phyloP scores from a whole-genome alignment of 1,140 invertebrate genomes.

The Drosophila miranda region DNA sequence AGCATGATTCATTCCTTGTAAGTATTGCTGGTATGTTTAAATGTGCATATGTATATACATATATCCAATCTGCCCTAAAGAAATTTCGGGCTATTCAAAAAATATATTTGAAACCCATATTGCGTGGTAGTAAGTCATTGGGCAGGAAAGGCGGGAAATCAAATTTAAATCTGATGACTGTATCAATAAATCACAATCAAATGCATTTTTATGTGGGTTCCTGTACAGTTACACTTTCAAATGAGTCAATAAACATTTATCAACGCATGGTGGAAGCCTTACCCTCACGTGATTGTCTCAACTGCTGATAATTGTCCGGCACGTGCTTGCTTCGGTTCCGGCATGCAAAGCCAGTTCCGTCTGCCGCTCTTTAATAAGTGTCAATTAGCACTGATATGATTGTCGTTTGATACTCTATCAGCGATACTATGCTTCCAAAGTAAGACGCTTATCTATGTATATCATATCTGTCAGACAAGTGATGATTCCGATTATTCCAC shows the following conservation, averaged over 20 bases:
- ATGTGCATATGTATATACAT: too few relatives aligned
- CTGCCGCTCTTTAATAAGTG: conserved; percentile 63
- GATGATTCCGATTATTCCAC: conserved; percentile 30
- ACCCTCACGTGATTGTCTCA: conserved; percentile 43
- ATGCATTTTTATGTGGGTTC: background rate
- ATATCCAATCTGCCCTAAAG: too few relatives aligned
- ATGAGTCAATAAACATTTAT: too few relatives aligned
- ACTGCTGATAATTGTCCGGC: conserved; percentile 51
- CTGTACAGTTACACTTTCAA: background rate
- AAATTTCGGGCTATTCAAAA: too few relatives aligned
- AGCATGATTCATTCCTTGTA: too few relatives aligned
- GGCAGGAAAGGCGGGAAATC: conserved; percentile 2
- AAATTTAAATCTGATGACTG: background rate
- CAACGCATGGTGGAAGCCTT: conserved; percentile 17
- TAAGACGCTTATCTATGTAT: conserved; percentile 46
- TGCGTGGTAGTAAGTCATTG: too few relatives aligned
- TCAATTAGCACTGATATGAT: conserved; percentile 68
- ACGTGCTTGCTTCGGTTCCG: conserved; percentile 59
- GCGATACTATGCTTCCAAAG: conserved; percentile 17
- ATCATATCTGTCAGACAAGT: conserved; percentile 29
- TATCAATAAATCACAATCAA: background rate
- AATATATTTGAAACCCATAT: too few relatives aligned
- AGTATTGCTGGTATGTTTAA: too few relatives aligned
- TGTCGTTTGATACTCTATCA: conserved; percentile 43
- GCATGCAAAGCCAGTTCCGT: conserved; percentile 32